Evolutionary conservation across 2,888 invertebrate genomes (phyloP), one percentile per base, ranked within the genome.

Genomic region (Steinernema hermaphroditum): DNA sequence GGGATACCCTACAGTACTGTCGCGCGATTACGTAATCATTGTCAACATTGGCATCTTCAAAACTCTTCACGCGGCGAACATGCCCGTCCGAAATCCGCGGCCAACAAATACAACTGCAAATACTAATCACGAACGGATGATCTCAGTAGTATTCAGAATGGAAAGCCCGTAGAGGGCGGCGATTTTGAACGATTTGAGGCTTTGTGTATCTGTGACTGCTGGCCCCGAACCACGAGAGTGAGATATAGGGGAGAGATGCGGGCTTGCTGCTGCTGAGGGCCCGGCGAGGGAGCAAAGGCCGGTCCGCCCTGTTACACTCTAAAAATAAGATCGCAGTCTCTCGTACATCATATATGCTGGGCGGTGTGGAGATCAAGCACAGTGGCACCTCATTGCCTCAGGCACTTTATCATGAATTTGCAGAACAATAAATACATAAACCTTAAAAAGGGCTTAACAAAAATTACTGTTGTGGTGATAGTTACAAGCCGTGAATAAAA

Each of bases 231-330:
- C 29, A 32, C 62, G 62, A 62, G 62, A 29, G 62, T 62, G 62
- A 62, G 62, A 62, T 62, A 62, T 62, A 62, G 62, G 62, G 62
- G 62, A 62, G 62, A 62, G 62, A 62, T 62, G 62, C 62, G 62
- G 62, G 62, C 62, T 62, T 29, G 62, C 62, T 62, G 62, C 62
- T 29, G 62, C 62, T 62, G 29, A 62, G 62, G 32, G 34, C 62
- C 62, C 32, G 27, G 62, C 62, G 62, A 62, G 32, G 62, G 62
- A 62, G 62, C 62, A 62, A 62, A 62, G 62, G 62, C 62, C 62
- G 62, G 62, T 62, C 62, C 62, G 62, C 62, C 62, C 62, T 62
- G 62, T 62, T 62, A 62, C 62, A 62, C 62, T 62, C 62, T 62
- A 62, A 62, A 62, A 62, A 62, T 62, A 62, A 62, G 62, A 62